Base-by-base conservation (phyloP, 2,113 vertebrate species). In the Epinephelus fuscoguttatus region DNA sequence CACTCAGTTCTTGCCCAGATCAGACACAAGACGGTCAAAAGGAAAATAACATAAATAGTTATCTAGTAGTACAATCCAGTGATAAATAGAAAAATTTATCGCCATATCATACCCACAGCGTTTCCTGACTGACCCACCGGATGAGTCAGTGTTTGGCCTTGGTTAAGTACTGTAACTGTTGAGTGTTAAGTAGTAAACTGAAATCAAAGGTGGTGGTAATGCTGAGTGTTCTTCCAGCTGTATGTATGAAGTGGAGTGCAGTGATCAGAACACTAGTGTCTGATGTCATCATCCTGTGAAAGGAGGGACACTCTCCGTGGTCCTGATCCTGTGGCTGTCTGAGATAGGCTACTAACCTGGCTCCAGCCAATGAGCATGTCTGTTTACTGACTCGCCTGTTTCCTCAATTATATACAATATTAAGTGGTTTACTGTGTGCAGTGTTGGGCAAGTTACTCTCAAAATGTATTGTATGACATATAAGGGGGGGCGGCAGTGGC, bases 351-450 rank as follows among this genome's bases (percentile, higher is more conserved):
- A 12, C 42, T 13, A 67, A 27, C 15, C 21, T 0, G 17, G 27
- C 59, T 74, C 15, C 75, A 70, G 59, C 84, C 63, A 86, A 69
- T 78, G 27, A 68, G 57, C 49, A 40, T 0, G 25, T 30, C 25
- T 17, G 1, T 25, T 55, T 40, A 42, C 0, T 30, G 60, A 12
- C 59, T 50, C 50, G 52, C 30, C 61, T 74, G 27, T 74, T 15
- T 3, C 25, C 68, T 6, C 18, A 37, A 25, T 45, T 17, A n/a
- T 4, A 13, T 13, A 23, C n/a, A 50, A 33, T 8, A 50, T 4
- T 37, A 37, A 37, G 33, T 37, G 33, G 33, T 37, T 37, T 37
- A 37, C 33, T 37, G 33, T 37, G 6, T 37, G 33, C 33, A 6
- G 6, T 37, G 33, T 37, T 37, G 33, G 33, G 33, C 33, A 37